Evolutionary conservation across 2,797 vertebrate genomes (phyloP), one percentile per base, ranked within the genome.

Genomic region (Gobio occitaniae): DNA sequence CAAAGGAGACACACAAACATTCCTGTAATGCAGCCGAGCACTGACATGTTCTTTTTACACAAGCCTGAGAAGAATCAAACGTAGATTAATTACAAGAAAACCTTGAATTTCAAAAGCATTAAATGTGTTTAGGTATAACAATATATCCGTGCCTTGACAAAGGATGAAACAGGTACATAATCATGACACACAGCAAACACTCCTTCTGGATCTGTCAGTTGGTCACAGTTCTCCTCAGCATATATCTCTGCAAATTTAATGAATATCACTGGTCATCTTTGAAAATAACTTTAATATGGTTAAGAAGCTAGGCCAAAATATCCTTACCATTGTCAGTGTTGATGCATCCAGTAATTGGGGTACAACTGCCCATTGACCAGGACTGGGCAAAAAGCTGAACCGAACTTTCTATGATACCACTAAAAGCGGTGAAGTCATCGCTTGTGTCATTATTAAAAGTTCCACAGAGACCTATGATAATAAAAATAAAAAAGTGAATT

Each of bases 401-500:
- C 0, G 94, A 93, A 84, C 92, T 93, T 90, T 97, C 96, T 15
- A 93, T 48, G 80, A 97, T 97, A 5, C 94, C 91, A 69, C 94
- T 94, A 88, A 93, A 94, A 66, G 95, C 93, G 85, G 92, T 94
- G 89, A 96, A 97, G 87, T 97, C 96, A 25, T 97, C 96, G 6
- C 91, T 94, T 9, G 92, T 94, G 86, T 95, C 94, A 17, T 89
- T 90, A 87, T 96, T 97, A 76, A 89, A 91, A 90, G 96, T 96
- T 29, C 96, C 96, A 89, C 96, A 96, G 54, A 97, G 95, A 52
- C 96, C 96, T 97, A 59, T 3, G 87, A 52, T 21, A 11, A 88
- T 0, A 56, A 59, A n/a, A 15, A 1, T 11, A 13, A 12, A 61
- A 61, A n/a, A 10, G 41, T 44, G 41, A 44, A 44, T 44, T 44